Evolutionary conservation across 1,140 invertebrate genomes (phyloP).

Genomic region (Orchesella cincta): DNA sequence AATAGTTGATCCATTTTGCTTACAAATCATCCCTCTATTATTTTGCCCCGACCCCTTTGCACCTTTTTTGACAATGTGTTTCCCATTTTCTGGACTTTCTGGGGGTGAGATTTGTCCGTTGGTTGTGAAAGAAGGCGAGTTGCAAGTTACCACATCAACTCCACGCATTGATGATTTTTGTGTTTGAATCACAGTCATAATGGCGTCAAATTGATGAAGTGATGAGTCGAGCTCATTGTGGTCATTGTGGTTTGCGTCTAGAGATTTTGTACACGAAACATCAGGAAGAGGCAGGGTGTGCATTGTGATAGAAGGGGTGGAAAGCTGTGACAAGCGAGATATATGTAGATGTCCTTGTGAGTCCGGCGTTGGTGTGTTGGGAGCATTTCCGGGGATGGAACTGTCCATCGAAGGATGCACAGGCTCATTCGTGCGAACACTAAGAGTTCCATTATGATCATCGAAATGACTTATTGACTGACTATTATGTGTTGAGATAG

Average conservation of each 20-base stretch:
- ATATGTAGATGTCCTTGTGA: background rate
- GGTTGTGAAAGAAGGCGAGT: background rate
- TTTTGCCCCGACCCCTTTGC: background rate
- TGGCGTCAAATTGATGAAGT: constrained; percentile 32
- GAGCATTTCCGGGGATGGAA: background rate
- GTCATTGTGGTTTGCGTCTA: background rate
- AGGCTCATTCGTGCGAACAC: background rate
- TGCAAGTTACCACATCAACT: background rate
- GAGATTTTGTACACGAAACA: constrained; percentile 11
- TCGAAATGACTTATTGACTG: constrained; percentile 34
- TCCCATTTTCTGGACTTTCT: constrained; percentile 58
- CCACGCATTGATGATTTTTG: constrained; percentile 12
- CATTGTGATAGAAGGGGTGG: background rate
- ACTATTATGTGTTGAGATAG: constrained; percentile 28
- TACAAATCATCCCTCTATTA: background rate
- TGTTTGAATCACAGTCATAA: constrained; percentile 45
- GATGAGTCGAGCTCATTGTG: constrained; percentile 12
- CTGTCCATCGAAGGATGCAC: background rate
- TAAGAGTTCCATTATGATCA: constrained; percentile 13
- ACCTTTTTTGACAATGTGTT: background rate
- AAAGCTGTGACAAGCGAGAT: background rate
- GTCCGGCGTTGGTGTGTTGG: background rate
- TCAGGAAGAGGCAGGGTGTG: background rate
- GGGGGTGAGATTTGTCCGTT: constrained; percentile 61
- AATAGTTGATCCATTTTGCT: background rate